Conservation (phyloP, 1,140 invertebrate species). For the Pseudachorutes palmiensis region DNA sequence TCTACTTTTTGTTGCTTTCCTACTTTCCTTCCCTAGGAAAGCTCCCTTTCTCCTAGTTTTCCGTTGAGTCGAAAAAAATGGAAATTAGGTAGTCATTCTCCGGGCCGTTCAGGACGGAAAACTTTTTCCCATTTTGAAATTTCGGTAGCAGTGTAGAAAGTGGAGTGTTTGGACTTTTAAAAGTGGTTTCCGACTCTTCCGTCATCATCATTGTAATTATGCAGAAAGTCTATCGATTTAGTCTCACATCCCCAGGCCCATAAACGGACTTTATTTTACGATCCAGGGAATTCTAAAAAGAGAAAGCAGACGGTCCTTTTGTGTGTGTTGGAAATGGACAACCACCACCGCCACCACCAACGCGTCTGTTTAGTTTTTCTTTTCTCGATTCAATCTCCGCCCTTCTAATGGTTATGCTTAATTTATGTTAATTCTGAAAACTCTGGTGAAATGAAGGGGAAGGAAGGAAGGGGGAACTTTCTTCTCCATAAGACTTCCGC, state of each 20-base stretch:
- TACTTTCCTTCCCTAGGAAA: neutral
- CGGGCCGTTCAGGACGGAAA: no score
- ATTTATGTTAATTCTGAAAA: neutral
- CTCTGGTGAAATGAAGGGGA: neutral
- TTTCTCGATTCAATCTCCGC: neutral
- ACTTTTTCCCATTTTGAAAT: neutral
- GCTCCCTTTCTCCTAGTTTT: neutral
- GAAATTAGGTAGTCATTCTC: no score
- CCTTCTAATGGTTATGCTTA: conserved; percentile 6
- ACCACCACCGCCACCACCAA: no score
- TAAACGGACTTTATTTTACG: neutral
- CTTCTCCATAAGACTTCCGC: neutral
- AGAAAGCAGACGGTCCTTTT: neutral
- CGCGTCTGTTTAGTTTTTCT: no score
- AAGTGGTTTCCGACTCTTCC: neutral
- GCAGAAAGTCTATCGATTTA: neutral
- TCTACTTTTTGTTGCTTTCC: neutral
- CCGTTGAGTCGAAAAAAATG: neutral
- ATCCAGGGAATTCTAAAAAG: neutral
- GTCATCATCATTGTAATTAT: conserved; percentile 2
- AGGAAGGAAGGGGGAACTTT: no score
- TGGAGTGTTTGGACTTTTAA: neutral
- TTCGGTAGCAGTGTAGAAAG: neutral
- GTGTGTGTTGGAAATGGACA: no score
- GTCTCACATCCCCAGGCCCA: neutral